These are phyloP conservation scores for Plecturocebus donacophilus DNA, from an alignment of 2,113 vertebrate species.

Conservation along the genomic window DNA sequence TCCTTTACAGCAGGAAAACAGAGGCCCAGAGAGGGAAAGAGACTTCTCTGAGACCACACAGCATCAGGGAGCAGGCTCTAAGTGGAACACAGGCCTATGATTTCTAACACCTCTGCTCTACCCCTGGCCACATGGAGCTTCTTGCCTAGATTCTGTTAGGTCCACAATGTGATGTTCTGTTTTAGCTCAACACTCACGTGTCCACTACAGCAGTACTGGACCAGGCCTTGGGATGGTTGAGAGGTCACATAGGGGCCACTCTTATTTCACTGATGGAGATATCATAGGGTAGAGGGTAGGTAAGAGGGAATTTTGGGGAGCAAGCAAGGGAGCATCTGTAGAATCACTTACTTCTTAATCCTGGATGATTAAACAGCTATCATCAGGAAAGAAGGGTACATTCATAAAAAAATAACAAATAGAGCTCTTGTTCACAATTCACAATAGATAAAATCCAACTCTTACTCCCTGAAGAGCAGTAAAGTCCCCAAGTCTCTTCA, in stretches of 20 bases:
- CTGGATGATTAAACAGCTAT: neutral
- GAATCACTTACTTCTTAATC: slow-evolving; percentile 15
- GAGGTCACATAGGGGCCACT: neutral
- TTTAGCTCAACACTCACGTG: neutral
- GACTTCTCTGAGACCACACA: neutral
- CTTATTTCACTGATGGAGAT: neutral
- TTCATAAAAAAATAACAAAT: slow-evolving; percentile 35
- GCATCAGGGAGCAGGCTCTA: neutral
- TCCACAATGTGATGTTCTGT: neutral
- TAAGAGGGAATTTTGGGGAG: neutral
- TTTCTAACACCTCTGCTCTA: neutral
- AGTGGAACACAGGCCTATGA: neutral
- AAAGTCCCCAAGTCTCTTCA: slow-evolving; percentile 5
- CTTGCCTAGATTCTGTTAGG: neutral
- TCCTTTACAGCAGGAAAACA: neutral
- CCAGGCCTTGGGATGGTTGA: neutral
- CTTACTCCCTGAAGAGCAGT: neutral
- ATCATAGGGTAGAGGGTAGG: neutral
- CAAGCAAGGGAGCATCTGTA: slow-evolving; percentile 5
- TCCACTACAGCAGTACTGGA: neutral
- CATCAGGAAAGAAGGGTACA: neutral
- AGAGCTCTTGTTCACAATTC: slow-evolving; percentile 33
- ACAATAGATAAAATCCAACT: slow-evolving; percentile 34
- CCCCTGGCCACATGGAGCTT: neutral
- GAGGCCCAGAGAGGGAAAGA: neutral